These are phyloP conservation scores for Diarsia brunnea DNA, from an alignment of 2,888 invertebrate species.

Conservation along the genomic window DNA sequence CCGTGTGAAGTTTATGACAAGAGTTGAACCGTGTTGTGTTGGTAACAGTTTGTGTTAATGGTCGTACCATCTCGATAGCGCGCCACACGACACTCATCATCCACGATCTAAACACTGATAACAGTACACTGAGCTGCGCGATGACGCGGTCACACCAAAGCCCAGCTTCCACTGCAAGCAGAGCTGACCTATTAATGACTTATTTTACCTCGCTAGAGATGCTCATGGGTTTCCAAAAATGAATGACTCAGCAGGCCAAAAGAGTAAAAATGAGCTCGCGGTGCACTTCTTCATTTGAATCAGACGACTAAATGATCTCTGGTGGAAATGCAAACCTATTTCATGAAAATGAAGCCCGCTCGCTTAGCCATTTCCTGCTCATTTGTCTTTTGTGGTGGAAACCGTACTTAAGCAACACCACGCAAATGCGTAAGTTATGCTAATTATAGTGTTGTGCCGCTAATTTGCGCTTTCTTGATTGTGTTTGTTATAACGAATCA, in stretches of 20 bases:
- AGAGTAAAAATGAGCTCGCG: too few relatives aligned
- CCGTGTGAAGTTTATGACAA: constrained; percentile 14
- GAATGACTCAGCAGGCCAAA: too few relatives aligned
- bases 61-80: constrained; percentile 37
- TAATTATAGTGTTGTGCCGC: constrained; percentile 22
- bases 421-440: constrained; percentile 26
- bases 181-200: too few relatives aligned
- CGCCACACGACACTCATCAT: background rate
- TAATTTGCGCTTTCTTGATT: constrained; percentile 50
- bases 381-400: too few relatives aligned
- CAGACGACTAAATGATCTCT: too few relatives aligned
- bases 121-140: background rate
- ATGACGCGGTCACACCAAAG: background rate
- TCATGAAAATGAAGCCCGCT: too few relatives aligned
- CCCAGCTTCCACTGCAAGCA: too few relatives aligned
- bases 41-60: constrained; percentile 31
- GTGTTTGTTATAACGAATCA: constrained; percentile 48
- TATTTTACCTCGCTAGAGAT: too few relatives aligned
- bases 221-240: too few relatives aligned
- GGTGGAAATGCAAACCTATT: too few relatives aligned
- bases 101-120: constrained; percentile 32
- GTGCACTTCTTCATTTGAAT: too few relatives aligned
- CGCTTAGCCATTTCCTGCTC: too few relatives aligned
- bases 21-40: background rate
- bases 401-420: background rate